These are phyloP conservation scores for Siniperca scherzeri DNA, from an alignment of 2,797 vertebrate species.

Conservation along the genomic window DNA sequence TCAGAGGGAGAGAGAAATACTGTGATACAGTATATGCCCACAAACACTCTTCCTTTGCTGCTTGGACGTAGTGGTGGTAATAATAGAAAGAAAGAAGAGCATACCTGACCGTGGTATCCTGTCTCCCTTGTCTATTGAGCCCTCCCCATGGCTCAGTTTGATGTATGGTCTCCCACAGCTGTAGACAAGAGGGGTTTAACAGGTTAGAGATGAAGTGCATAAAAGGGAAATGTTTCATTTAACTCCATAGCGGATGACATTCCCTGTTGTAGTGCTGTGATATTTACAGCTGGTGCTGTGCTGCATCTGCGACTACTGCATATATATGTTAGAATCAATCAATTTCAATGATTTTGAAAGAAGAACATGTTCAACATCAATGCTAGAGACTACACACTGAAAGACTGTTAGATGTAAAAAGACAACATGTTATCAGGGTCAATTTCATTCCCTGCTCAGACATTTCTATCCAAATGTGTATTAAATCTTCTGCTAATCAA, in stretches of 20 bases:
- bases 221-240: conserved; percentile 15
- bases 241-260: neutral
- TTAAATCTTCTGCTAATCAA: conserved; percentile 10
- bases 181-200: conserved; percentile 60
- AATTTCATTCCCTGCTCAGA: neutral
- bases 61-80: neutral
- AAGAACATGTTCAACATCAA: neutral
- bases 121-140: conserved; percentile 86
- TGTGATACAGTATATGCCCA: neutral
- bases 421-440: no score
- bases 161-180: conserved; percentile 95
- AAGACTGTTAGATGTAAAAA: neutral
- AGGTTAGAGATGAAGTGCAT: conserved; percentile 33
- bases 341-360: neutral
- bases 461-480: neutral
- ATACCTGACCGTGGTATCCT: conserved; percentile 90
- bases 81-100: conserved; percentile 4
- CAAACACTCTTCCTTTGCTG: neutral
- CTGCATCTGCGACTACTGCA: neutral
- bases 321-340: conserved; percentile 5
- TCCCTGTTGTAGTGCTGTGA: neutral
- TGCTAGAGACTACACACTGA: neutral
- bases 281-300: neutral
- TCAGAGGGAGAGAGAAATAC: neutral
- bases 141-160: conserved; percentile 86